These are phyloP conservation scores for Drosophila nikananu DNA, from an alignment of 1,140 invertebrate genomes.

Conservation along the genomic window DNA sequence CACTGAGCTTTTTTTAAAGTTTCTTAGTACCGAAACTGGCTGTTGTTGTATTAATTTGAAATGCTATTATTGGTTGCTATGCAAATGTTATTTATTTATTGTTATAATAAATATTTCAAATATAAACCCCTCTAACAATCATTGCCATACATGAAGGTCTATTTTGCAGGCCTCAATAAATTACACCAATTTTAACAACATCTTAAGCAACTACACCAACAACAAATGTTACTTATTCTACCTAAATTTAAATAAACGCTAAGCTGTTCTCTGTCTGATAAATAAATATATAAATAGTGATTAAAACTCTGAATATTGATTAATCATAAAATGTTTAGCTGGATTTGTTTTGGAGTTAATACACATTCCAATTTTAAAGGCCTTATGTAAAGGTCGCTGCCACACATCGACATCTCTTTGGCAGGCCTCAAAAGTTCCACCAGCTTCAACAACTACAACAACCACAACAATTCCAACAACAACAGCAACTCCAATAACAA, in stretches of 20 bases:
- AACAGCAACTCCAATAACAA: neutral
- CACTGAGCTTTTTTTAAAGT: too few species aligned
- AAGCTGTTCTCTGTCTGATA: too few species aligned
- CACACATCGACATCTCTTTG: conserved; percentile 11
- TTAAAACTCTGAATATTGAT: too few species aligned
- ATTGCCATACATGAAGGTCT: too few species aligned
- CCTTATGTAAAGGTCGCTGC: conserved; percentile 25
- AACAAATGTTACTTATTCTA: neutral
- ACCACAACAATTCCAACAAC: neutral
- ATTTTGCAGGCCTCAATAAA: neutral
- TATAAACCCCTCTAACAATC: neutral
- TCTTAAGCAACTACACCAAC: neutral
- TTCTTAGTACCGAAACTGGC: too few species aligned
- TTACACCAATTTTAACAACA: neutral
- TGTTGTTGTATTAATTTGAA: too few species aligned
- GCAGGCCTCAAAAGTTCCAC: neutral
- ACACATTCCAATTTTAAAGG: conserved; percentile 16
- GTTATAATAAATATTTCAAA: too few species aligned
- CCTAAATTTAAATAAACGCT: neutral
- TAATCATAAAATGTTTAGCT: neutral
- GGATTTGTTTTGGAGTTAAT: neutral
- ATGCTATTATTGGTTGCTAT: too few species aligned
- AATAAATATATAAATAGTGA: too few species aligned
- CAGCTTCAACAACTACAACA: neutral
- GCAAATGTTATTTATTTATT: neutral